Conservation (phyloP, 2,888 invertebrate genomes). For the Torymus tubicola region DNA sequence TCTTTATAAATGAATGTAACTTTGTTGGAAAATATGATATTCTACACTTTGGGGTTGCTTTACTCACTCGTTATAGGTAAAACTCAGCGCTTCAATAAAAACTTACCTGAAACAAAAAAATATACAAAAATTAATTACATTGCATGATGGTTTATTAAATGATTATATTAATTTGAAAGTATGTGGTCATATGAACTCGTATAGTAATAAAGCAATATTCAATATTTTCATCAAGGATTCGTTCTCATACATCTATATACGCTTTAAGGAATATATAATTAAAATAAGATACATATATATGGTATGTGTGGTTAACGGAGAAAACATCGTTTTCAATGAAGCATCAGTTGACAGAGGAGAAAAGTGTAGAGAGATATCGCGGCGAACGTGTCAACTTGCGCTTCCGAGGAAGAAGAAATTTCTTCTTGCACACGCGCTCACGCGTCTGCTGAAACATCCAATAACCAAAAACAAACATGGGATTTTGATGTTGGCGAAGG, state of each 20-base stretch:
- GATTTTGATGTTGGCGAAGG: constrained; percentile 56
- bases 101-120: constrained; percentile 42
- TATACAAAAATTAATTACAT: neutral
- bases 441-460: constrained; percentile 52
- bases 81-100: neutral
- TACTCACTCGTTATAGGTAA: constrained; percentile 26
- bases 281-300: no score
- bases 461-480: constrained; percentile 65
- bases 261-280: no score
- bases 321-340: no score
- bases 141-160: neutral
- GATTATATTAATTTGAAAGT: no score
- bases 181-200: no score
- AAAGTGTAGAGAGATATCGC: no score
- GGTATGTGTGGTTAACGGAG: no score
- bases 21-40: neutral
- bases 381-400: no score
- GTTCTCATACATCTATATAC: no score
- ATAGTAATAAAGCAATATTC: no score
- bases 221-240: no score
- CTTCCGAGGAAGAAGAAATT: constrained; percentile 9
- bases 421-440: constrained; percentile 18
- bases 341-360: no score
- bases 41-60: neutral
- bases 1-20: neutral